Conservation (phyloP, 2,888 invertebrate genomes). For the Leucoma salicis region DNA sequence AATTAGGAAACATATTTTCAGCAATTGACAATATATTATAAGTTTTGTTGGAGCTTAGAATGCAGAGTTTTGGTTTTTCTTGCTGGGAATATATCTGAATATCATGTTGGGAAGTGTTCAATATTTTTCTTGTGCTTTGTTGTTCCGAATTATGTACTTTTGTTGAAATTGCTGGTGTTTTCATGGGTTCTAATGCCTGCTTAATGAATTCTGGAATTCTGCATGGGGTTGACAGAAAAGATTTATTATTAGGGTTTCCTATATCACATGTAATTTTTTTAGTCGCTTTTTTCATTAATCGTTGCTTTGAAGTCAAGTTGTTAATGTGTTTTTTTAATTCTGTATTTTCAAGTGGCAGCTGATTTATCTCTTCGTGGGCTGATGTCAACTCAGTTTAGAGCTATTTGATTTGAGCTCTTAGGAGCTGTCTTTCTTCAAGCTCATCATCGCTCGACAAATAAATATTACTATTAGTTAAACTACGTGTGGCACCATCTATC, state of each 20-base stretch:
- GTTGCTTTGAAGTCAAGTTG: background rate
- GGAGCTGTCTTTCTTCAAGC: background rate
- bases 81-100: background rate
- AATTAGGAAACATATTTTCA: background rate
- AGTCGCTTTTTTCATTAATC: background rate
- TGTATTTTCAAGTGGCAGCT: background rate
- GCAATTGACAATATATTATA: slow-evolving; percentile 3
- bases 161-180: background rate
- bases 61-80: slow-evolving; percentile 1
- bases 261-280: background rate
- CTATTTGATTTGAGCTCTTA: background rate
- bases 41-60: slow-evolving; percentile 2
- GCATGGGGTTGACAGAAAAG: background rate
- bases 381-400: background rate
- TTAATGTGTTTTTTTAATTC: background rate
- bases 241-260: background rate
- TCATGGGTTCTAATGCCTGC: background rate
- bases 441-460: background rate
- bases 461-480: background rate
- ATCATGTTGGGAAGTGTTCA: background rate
- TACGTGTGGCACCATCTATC: background rate
- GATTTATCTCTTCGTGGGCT: slow-evolving; percentile 7
- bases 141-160: background rate
- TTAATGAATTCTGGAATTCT: background rate
- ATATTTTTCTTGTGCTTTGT: background rate